These are phyloP conservation scores for Nothoprocta perdicaria DNA, from an alignment of 2,113 vertebrate genomes.

Conservation along the genomic window DNA sequence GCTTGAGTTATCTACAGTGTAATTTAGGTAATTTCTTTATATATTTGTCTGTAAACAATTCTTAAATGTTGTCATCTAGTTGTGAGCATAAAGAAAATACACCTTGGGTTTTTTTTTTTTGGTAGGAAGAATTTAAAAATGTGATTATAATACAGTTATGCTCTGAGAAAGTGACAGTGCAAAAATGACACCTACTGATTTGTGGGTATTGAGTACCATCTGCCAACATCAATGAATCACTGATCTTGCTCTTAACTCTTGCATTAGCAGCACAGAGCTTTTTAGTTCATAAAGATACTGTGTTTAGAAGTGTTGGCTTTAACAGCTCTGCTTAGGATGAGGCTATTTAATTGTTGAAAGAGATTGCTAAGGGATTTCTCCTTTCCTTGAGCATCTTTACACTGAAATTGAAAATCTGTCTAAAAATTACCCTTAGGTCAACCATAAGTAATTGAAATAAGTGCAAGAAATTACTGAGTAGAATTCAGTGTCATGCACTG, in stretches of 20 bases:
- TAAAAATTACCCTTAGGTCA: background rate
- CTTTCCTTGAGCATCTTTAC: background rate
- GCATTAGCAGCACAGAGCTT: background rate
- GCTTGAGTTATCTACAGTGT: background rate
- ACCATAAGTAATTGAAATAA: background rate
- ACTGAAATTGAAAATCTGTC: background rate
- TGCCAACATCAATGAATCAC: slow-evolving; percentile 49
- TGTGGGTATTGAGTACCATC: slow-evolving; percentile 44
- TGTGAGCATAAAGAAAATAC: background rate
- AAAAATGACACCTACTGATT: slow-evolving; percentile 52
- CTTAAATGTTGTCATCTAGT: slow-evolving; percentile 23
- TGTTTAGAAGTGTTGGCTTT: background rate
- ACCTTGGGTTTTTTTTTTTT: background rate
- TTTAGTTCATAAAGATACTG: slow-evolving; percentile 17
- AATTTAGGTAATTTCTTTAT: slow-evolving; percentile 14
- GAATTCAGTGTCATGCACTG: background rate
- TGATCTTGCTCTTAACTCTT: background rate
- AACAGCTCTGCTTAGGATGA: background rate
- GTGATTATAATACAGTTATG: slow-evolving; percentile 15
- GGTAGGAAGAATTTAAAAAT: slow-evolving; percentile 39
- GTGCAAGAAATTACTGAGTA: background rate
- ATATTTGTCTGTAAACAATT: slow-evolving; percentile 18
- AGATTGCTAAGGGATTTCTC: background rate
- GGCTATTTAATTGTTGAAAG: slow-evolving; percentile 24
- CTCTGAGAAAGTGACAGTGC: slow-evolving; percentile 12